phyloP scores from a whole-genome alignment of 2,888 invertebrate species.

The Dione vanillae region DNA sequence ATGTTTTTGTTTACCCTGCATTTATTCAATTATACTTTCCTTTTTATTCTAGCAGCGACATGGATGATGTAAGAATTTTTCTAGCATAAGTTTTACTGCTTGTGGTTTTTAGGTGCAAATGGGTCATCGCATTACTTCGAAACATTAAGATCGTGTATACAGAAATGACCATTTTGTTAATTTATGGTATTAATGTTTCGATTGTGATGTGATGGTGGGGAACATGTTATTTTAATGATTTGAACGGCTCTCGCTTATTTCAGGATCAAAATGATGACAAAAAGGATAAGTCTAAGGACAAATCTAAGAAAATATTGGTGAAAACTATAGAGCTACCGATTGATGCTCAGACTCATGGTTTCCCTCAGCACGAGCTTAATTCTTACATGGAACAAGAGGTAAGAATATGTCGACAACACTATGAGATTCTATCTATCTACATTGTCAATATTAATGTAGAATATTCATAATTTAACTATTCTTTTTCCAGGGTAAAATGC shows the following conservation, averaged over 20 bases:
- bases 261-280: conserved; percentile 83
- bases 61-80: conserved; percentile 51
- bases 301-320: conserved; percentile 88
- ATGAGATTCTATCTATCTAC: neutral
- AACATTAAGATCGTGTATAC: conserved; percentile 39
- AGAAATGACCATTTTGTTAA: neutral
- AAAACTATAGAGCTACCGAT: conserved; percentile 94
- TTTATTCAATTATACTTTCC: conserved; percentile 50
- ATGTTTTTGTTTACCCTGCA: conserved; percentile 70
- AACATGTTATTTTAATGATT: conserved; percentile 53
- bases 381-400: conserved; percentile 92
- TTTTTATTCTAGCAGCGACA: conserved; percentile 59
- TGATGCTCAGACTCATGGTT: conserved; percentile 89
- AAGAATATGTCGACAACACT: conserved; percentile 46
- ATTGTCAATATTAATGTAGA: neutral
- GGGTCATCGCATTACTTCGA: conserved; percentile 76
- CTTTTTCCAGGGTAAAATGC: conserved; percentile 87
- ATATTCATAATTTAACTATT: neutral
- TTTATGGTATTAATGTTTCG: conserved; percentile 48
- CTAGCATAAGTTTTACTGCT: conserved; percentile 50
- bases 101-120: conserved; percentile 73
- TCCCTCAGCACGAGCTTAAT: conserved; percentile 88
- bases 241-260: conserved; percentile 59
- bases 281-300: conserved; percentile 87
- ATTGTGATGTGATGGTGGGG: conserved; percentile 75